These are phyloP conservation scores for Hepsetus odoe DNA, from an alignment of 2,113 vertebrate species.

Conservation along the genomic window DNA sequence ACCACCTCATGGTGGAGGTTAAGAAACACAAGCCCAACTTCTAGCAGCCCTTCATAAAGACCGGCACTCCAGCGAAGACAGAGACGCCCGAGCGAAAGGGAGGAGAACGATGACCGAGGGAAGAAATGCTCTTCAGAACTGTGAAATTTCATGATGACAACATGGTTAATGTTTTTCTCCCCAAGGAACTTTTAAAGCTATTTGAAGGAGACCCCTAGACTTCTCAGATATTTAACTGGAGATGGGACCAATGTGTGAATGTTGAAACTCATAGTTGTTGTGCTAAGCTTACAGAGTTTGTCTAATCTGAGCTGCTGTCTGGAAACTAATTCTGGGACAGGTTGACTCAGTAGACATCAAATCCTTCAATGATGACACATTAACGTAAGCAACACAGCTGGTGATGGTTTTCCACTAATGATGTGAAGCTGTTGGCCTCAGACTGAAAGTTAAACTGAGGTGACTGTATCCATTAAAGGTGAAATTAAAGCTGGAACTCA, in stretches of 20 bases:
- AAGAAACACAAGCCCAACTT: slow-evolving; percentile 96
- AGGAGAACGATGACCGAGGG: no score
- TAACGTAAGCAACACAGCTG: no score
- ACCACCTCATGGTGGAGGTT: slow-evolving; percentile 94
- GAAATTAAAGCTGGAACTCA: no score
- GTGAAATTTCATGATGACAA: neutral
- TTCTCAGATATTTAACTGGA: neutral
- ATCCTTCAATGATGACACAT: neutral
- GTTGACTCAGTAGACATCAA: no score
- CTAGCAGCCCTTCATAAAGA: slow-evolving; percentile 54
- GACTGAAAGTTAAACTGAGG: no score
- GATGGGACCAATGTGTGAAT: neutral
- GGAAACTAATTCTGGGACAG: no score
- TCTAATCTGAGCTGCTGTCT: neutral
- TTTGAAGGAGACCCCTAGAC: neutral
- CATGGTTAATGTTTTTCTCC: neutral
- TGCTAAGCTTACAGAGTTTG: neutral
- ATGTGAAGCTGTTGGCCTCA: no score
- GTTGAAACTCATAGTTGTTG: neutral
- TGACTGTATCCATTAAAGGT: no score
- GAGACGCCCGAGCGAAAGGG: no score
- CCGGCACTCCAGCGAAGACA: neutral
- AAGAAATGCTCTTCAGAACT: neutral
- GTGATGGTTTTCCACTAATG: no score
- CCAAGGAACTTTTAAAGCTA: no score